Conservation (phyloP, 2,888 invertebrate species). For the Aporophyla lueneburgensis region DNA sequence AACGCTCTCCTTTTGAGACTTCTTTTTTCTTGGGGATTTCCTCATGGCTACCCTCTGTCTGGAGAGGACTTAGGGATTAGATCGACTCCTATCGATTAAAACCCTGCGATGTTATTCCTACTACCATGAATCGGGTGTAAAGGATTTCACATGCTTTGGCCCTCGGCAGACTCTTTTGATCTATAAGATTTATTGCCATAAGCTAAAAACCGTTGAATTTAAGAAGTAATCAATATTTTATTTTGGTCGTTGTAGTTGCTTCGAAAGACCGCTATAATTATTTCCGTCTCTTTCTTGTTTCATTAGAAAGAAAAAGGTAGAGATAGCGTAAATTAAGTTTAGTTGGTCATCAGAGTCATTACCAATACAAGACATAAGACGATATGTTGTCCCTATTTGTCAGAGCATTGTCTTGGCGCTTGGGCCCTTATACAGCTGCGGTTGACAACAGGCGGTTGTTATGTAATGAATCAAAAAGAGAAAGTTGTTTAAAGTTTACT, state of each 20-base stretch:
- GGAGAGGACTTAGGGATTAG: not conserved
- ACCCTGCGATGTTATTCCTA: not conserved
- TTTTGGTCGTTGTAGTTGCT: too few relatives aligned
- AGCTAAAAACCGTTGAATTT: not conserved
- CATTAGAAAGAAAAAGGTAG: too few relatives aligned
- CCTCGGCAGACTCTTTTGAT: not conserved
- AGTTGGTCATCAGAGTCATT: too few relatives aligned
- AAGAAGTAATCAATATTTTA: conserved; percentile 14
- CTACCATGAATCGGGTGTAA: not conserved
- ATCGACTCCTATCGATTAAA: not conserved
- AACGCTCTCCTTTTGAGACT: too few relatives aligned
- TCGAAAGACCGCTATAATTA: too few relatives aligned
- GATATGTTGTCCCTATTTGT: conserved; percentile 10
- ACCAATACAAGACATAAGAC: not conserved
- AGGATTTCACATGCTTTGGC: too few relatives aligned
- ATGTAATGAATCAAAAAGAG: conserved; percentile 52
- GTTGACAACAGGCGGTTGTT: not conserved
- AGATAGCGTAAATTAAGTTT: too few relatives aligned
- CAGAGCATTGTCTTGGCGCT: not conserved
- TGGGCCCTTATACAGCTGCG: conserved; percentile 1
- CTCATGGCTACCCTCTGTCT: too few relatives aligned
- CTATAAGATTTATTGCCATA: not conserved
- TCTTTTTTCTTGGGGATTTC: too few relatives aligned
- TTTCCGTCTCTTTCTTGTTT: too few relatives aligned
- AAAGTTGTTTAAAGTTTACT: conserved; percentile 42